Percentiles rank a stretch among this genome's conserved stretches.
These are phyloP conservation scores for Trichonephila clavipes DNA, from an alignment of 1,140 invertebrate species.

Conservation along the genomic window DNA sequence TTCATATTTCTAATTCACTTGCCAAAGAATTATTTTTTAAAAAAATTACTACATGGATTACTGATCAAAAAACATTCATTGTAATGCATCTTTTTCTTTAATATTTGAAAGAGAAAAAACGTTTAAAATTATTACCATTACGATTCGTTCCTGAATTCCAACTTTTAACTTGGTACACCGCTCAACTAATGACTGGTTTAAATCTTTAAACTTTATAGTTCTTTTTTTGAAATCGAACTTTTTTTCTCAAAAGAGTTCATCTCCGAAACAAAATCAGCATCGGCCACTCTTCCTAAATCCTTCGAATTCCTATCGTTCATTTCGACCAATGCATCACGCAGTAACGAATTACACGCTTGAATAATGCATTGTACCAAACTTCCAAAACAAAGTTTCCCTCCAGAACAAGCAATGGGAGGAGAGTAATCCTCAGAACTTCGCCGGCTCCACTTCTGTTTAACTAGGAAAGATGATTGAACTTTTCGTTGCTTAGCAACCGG, in stretches of 20 bases:
- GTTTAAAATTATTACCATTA: too few species aligned
- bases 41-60: too few species aligned
- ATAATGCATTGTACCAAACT: background rate
- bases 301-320: conserved; percentile 31
- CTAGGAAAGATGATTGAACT: conserved; percentile 56
- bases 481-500: conserved; percentile 65
- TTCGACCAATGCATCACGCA: background rate
- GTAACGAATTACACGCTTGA: conserved; percentile 9
- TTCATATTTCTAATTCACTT: too few species aligned
- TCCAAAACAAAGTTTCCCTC: background rate
- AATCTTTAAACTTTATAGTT: background rate
- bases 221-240: background rate
- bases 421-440: conserved; percentile 34
- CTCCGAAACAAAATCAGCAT: background rate
- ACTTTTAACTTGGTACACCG: too few species aligned
- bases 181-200: background rate
- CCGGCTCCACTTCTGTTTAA: conserved; percentile 21
- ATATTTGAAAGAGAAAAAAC: too few species aligned
- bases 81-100: too few species aligned
- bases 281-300: background rate
- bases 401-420: conserved; percentile 9
- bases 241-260: background rate
- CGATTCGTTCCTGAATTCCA: too few species aligned
- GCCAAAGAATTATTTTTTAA: too few species aligned
- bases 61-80: too few species aligned